phyloP scores from a whole-genome alignment of 2,888 invertebrate genomes.

The Chirona hameri region DNA sequence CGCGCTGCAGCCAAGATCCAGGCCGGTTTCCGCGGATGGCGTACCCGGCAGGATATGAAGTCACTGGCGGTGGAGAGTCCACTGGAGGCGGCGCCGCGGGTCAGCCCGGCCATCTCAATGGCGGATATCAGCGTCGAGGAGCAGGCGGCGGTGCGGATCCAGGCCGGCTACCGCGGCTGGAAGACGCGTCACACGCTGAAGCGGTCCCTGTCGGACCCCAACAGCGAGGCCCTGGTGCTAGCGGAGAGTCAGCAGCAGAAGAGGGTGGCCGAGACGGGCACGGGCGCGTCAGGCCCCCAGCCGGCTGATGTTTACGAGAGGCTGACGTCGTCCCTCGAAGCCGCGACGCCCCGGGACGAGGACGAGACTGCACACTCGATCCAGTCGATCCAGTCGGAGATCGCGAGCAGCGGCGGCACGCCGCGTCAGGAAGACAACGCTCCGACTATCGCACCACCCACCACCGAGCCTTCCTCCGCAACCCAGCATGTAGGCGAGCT shows the following conservation, averaged over 20 bases:
- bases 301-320: too few relatives aligned
- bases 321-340: neutral
- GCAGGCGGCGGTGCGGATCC: constrained; percentile 35
- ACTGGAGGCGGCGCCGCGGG: neutral
- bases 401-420: neutral
- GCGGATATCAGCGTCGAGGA: neutral
- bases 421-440: neutral
- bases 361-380: neutral
- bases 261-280: neutral
- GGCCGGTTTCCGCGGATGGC: constrained; percentile 1
- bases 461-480: neutral
- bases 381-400: neutral
- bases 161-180: constrained; percentile 36
- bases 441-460: neutral
- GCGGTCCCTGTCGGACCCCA: neutral
- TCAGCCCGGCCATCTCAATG: constrained; percentile 4
- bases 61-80: neutral
- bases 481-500: neutral
- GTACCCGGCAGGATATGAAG: neutral
- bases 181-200: constrained; percentile 29
- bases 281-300: neutral
- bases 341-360: neutral
- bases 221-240: constrained; percentile 9
- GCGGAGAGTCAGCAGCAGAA: neutral
- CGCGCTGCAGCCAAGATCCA: neutral